Evolutionary conservation across 1,140 invertebrate species (phyloP), one percentile per base, ranked within the genome.

Genomic region (Tribolium madens): DNA sequence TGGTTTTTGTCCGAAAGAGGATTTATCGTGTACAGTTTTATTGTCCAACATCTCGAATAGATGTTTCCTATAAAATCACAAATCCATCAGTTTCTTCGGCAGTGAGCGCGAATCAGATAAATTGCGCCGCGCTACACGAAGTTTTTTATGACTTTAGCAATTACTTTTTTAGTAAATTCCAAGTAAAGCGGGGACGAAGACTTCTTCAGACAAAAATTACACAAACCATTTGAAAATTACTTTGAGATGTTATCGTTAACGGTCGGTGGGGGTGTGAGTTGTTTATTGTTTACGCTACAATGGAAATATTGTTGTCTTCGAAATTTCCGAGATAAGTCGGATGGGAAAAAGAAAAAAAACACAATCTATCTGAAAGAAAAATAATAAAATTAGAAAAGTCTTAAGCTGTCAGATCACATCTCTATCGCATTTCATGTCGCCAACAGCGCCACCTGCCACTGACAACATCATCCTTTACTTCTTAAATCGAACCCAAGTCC

Each of bases 391-490:
- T 80, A 80, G 50, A 76, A 70, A 69, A 73, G 74, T 72, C 73
- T 76, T 79, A 74, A 75, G 42, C 72, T 76, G 75, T 75, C 75
- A 75, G 75, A 77, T 79, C 78, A 79, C 78, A 79, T 77, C 68
- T 77, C 78, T 69, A 79, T 79, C 74, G 74, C 57, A 79, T 79
- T 79, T 79, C 57, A 76, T 76, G 78, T 79, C 78, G 70, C 78
- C 75, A 75, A 73, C 76, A 77, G 57, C 76, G 70, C 31, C 78
- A 79, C 78, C 74, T 79, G 78, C 75, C 70, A 72, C 64, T 79
- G 78, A 79, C 78, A 79, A 79, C 78, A 79, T 79, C 78, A 79
- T 79, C 78, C 71, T 78, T 80, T 80, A 78, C 79, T 76, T 80
- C 79, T 76, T 77, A 78, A 76, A 78, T 75, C 76, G 78, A 79